Percentiles rank a stretch among this genome's conserved stretches.
Conservation (phyloP, 2,113 vertebrate species). For the Leptobrachium leishanense region DNA sequence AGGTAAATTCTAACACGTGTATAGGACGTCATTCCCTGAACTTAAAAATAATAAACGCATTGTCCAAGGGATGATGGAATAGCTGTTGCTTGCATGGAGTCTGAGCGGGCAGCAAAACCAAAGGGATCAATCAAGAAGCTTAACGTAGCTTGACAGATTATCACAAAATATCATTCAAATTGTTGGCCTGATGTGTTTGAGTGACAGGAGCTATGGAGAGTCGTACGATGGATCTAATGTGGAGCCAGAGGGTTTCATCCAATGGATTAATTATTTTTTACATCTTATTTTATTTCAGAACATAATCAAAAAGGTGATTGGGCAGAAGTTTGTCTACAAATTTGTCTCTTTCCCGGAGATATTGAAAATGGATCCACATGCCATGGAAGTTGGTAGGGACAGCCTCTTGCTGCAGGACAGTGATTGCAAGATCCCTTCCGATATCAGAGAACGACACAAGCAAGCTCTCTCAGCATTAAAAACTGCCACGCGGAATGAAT, state of each 20-base stretch:
- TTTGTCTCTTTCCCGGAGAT: slow-evolving; percentile 96
- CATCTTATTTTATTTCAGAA: slow-evolving; percentile 73
- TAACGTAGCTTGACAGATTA: no score
- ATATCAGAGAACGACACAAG: slow-evolving; percentile 75
- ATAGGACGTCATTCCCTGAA: no score
- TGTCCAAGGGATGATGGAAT: no score
- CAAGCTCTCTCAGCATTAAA: slow-evolving; percentile 76
- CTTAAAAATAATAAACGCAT: no score
- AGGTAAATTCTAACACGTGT: no score
- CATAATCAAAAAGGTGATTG: slow-evolving; percentile 97
- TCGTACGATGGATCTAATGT: no score
- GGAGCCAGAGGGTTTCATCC: not conserved
- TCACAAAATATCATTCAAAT: no score
- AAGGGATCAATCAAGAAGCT: no score
- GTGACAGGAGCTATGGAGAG: no score
- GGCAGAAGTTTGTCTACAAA: slow-evolving; percentile 97
- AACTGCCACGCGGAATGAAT: slow-evolving; percentile 80
- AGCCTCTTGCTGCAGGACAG: slow-evolving; percentile 80
- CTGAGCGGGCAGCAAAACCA: no score
- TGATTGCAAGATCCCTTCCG: slow-evolving; percentile 67
- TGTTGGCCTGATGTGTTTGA: no score
- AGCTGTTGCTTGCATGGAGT: no score
- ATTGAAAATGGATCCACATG: slow-evolving; percentile 90
- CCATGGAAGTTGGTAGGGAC: slow-evolving; percentile 83
- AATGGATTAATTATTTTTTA: not conserved